Conservation (phyloP, 1,140 invertebrate species). For the Trichogramma pretiosum region DNA sequence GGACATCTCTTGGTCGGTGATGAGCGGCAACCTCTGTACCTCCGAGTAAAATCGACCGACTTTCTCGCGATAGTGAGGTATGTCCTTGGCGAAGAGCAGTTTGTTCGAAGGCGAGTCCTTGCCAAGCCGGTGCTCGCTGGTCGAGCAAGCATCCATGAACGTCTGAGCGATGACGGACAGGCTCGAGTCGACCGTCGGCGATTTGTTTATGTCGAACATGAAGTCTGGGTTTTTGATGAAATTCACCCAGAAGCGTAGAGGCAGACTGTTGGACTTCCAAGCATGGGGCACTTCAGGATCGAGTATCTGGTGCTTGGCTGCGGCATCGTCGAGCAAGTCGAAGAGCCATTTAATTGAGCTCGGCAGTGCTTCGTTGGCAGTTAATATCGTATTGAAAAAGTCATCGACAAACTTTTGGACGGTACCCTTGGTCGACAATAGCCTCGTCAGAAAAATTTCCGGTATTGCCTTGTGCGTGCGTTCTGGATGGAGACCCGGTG, state of each 20-base stretch:
- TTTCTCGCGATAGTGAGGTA: slow-evolving; percentile 80
- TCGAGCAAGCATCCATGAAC: slow-evolving; percentile 91
- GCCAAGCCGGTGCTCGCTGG: slow-evolving; percentile 77
- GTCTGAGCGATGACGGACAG: slow-evolving; percentile 92
- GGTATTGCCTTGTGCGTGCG: slow-evolving; percentile 85
- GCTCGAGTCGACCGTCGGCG: slow-evolving; percentile 82
- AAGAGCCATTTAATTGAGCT: slow-evolving; percentile 93
- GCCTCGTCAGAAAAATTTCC: slow-evolving; percentile 87
- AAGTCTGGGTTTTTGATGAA: slow-evolving; percentile 96
- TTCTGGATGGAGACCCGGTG: slow-evolving; percentile 21
- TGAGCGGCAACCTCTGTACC: slow-evolving; percentile 73
- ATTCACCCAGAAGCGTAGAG: slow-evolving; percentile 92
- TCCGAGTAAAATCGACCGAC: slow-evolving; percentile 81
- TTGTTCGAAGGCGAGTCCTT: slow-evolving; percentile 95
- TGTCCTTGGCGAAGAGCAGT: slow-evolving; percentile 88
- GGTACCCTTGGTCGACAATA: slow-evolving; percentile 90
- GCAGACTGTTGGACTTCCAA: slow-evolving; percentile 94
- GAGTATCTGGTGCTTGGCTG: slow-evolving; percentile 70
- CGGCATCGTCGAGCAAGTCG: slow-evolving; percentile 87
- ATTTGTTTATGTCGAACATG: slow-evolving; percentile 93
- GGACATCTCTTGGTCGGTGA: slow-evolving; percentile 86
- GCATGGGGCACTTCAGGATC: slow-evolving; percentile 85
- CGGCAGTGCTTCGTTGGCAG: slow-evolving; percentile 80
- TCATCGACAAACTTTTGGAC: slow-evolving; percentile 95
- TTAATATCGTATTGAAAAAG: slow-evolving; percentile 82